A percentile compares a stretch with the other conserved stretches of the same genome.
These are phyloP conservation scores for Esox lucius DNA, from an alignment of 2,797 vertebrate species.

Conservation along the genomic window DNA sequence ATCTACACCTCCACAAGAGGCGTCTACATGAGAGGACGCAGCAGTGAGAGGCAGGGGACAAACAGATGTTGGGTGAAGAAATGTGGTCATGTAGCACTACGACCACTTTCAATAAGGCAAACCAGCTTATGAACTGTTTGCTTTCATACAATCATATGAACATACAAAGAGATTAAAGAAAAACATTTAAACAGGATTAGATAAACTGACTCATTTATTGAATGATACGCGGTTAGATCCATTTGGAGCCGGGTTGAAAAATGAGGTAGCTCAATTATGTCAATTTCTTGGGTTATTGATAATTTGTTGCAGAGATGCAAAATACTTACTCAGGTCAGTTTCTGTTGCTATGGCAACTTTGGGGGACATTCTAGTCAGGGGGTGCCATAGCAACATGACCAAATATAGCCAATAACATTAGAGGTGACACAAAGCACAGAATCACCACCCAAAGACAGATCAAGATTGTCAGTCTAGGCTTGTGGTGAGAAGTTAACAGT, in stretches of 20 bases:
- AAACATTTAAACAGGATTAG: slow-evolving; percentile 39
- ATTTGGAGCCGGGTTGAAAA: slow-evolving; percentile 39
- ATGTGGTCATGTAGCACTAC: slow-evolving; percentile 44
- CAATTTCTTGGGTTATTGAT: slow-evolving; percentile 30
- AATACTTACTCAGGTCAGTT: slow-evolving; percentile 18
- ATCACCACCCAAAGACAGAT: slow-evolving; percentile 19
- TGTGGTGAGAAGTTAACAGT: slow-evolving; percentile 17
- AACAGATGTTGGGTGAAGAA: background rate
- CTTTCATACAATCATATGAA: slow-evolving; percentile 53
- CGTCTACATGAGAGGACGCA: background rate
- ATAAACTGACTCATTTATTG: slow-evolving; percentile 36
- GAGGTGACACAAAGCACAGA: slow-evolving; percentile 36
- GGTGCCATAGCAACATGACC: slow-evolving; percentile 17
- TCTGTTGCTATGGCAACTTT: slow-evolving; percentile 29
- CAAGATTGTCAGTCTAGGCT: slow-evolving; percentile 54
- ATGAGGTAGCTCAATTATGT: slow-evolving; percentile 69
- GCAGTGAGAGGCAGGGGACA: background rate
- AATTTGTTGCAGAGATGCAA: background rate
- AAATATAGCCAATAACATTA: slow-evolving; percentile 22
- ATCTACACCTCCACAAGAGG: slow-evolving; percentile 3
- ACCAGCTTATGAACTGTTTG: slow-evolving; percentile 31
- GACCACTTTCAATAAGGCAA: slow-evolving; percentile 35
- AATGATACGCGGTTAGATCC: slow-evolving; percentile 45
- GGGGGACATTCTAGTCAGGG: slow-evolving; percentile 36
- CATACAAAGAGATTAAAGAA: slow-evolving; percentile 26